Evolutionary conservation across 2,797 vertebrate species (phyloP).

Genomic region (Monodelphis domestica): DNA sequence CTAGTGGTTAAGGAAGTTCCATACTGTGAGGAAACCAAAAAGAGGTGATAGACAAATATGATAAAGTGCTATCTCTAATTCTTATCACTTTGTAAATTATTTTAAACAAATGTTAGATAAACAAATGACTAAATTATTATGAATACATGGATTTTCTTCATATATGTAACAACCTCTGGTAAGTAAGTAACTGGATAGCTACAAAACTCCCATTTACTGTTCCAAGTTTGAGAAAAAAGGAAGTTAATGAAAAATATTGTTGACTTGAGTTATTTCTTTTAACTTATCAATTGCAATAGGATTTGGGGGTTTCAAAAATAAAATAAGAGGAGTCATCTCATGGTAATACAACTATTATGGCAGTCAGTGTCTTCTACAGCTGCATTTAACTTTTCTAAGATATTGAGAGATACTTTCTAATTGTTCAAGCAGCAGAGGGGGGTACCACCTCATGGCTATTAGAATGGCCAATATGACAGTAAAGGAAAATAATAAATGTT

Average conservation of each 20-base stretch:
- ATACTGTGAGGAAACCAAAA: background rate
- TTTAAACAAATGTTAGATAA: background rate
- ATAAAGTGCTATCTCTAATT: background rate
- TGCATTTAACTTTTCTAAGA: too few relatives aligned
- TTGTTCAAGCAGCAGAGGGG: too few relatives aligned
- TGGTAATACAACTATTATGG: background rate
- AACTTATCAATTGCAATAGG: background rate
- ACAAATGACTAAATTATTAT: too few relatives aligned
- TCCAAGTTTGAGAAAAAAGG: background rate
- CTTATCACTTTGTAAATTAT: background rate
- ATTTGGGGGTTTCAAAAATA: background rate
- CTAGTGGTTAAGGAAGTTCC: background rate
- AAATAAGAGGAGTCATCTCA: background rate
- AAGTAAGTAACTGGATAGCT: background rate
- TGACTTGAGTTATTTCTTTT: too few relatives aligned
- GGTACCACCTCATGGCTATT: too few relatives aligned
- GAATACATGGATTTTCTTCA: background rate
- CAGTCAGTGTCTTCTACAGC: too few relatives aligned
- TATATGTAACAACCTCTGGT: background rate
- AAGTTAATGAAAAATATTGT: background rate
- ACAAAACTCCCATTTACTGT: background rate
- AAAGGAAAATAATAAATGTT: too few relatives aligned
- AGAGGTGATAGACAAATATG: background rate
- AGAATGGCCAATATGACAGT: too few relatives aligned
- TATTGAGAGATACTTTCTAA: too few relatives aligned